Percentiles rank a stretch among this genome's conserved stretches.
phyloP scores from a whole-genome alignment of 2,888 invertebrate genomes.

The Trachelus iudaicus region DNA sequence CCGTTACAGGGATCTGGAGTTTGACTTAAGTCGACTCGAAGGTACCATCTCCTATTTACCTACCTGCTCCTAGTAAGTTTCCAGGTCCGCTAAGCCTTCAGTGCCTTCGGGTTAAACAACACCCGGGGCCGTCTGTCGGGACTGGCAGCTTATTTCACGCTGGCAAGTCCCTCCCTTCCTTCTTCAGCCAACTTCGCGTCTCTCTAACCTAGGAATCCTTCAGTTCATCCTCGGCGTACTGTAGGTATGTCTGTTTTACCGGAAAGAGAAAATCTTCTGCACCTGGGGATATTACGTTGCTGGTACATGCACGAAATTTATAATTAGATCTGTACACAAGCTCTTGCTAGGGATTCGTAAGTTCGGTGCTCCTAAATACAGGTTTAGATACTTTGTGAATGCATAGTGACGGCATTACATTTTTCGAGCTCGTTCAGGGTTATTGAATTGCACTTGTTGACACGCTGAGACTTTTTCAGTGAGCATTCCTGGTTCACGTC shows the following conservation, averaged over 20 bases:
- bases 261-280: neutral
- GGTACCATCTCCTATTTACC: neutral
- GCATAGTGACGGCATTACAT: no score
- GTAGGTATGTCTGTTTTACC: neutral
- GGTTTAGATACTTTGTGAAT: neutral
- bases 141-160: constrained; percentile 56
- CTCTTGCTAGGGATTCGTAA: neutral
- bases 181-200: constrained; percentile 27
- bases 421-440: no score
- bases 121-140: constrained; percentile 46
- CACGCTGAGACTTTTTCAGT: neutral
- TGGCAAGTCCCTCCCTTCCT: constrained; percentile 43
- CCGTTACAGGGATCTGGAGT: neutral
- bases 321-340: neutral
- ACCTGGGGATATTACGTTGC: neutral
- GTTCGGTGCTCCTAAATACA: neutral
- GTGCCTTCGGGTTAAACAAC: constrained; percentile 44
- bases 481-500: neutral
- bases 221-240: neutral
- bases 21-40: neutral
- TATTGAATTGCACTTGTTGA: no score
- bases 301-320: neutral
- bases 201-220: constrained; percentile 19
- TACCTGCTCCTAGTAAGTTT: constrained; percentile 7
- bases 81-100: neutral